Evolutionary conservation across 2,797 vertebrate genomes (phyloP).

Genomic region (Lagodon rhomboides): DNA sequence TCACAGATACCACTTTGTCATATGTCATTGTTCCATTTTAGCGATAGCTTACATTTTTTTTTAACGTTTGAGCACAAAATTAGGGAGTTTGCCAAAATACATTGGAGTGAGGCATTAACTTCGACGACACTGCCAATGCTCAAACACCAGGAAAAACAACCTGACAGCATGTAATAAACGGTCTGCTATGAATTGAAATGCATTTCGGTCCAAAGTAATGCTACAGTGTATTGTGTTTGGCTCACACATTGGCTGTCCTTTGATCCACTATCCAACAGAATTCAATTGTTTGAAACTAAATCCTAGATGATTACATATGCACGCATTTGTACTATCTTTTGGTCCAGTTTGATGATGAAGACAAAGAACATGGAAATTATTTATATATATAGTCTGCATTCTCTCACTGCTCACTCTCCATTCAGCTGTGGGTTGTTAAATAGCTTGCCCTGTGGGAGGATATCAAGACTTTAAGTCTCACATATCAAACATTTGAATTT

Average conservation of each 20-base stretch:
- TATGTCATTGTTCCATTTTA: too few species aligned
- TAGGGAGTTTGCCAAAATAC: too few species aligned
- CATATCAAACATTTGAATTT: background rate
- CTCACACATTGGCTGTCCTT: background rate
- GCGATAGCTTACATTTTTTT: too few species aligned
- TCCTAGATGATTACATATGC: background rate
- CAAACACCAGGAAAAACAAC: slow-evolving; percentile 19
- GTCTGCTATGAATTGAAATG: slow-evolving; percentile 4
- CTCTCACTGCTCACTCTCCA: too few species aligned
- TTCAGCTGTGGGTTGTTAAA: too few species aligned
- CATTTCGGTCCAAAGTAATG: background rate
- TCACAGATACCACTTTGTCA: too few species aligned
- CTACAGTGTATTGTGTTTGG: background rate
- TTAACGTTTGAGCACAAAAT: too few species aligned
- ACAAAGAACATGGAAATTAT: too few species aligned
- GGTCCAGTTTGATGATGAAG: slow-evolving; percentile 1
- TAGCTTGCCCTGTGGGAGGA: too few species aligned
- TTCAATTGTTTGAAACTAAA: background rate
- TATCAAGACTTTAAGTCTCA: background rate
- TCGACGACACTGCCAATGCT: background rate
- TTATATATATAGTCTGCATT: too few species aligned
- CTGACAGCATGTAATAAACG: background rate
- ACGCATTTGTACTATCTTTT: background rate
- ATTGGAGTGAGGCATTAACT: background rate
- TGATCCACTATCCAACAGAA: slow-evolving; percentile 9